Conservation (phyloP, 2,113 vertebrate genomes). For the Trogon surrucura region DNA sequence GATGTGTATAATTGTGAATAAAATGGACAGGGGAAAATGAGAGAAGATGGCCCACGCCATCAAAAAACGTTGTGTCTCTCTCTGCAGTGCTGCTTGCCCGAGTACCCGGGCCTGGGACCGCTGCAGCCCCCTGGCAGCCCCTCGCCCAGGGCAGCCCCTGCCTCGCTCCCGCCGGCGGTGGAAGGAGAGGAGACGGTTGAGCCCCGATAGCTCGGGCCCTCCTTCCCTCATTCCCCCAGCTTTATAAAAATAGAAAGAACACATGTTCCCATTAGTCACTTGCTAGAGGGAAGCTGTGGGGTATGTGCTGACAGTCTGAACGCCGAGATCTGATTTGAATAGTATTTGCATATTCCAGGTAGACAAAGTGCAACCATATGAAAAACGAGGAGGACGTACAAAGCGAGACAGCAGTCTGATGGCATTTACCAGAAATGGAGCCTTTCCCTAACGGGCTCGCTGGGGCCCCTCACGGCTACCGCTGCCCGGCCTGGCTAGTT, state of each 20-base stretch:
- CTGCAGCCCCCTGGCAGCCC: rapidly evolving
- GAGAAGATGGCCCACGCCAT: neutral
- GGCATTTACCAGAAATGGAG: constrained; percentile 39
- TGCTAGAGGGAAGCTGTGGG: constrained; percentile 79
- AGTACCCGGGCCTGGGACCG: rapidly evolving
- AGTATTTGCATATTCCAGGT: constrained; percentile 80
- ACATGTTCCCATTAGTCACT: constrained; percentile 81
- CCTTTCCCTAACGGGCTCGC: constrained; percentile 19
- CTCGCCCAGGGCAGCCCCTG: neutral
- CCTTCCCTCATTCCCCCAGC: constrained; percentile 18
- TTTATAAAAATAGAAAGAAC: constrained; percentile 77
- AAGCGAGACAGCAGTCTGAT: constrained; percentile 12
- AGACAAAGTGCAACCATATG: constrained; percentile 45
- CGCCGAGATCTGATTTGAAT: constrained; percentile 73
- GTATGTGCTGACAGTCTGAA: constrained; percentile 70
- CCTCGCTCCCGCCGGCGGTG: neutral
- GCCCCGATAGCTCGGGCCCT: neutral
- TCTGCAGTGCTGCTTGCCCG: rapidly evolving
- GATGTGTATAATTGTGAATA: neutral
- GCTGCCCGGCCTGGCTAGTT: constrained; percentile 32
- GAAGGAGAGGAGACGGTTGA: neutral
- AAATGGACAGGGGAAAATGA: neutral
- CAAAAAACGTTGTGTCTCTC: neutral
- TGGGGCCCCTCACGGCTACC: constrained; percentile 30
- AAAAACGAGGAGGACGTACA: neutral